phyloP scores from a whole-genome alignment of 2,113 vertebrate genomes.

The Pelvicachromis taeniatus region DNA sequence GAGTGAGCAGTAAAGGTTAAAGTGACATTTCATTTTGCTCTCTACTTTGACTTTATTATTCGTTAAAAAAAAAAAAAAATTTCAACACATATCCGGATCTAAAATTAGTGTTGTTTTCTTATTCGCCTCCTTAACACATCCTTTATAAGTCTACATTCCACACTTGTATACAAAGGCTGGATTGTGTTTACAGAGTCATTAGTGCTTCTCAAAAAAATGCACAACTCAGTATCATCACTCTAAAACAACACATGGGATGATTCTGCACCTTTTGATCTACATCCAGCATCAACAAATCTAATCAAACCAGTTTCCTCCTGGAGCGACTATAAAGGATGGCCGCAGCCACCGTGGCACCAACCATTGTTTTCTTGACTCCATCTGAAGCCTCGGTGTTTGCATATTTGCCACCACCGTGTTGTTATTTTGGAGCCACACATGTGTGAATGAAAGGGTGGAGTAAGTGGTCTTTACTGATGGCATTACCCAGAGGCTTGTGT shows the following conservation, averaged over 20 bases:
- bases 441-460: background rate
- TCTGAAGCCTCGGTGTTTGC: background rate
- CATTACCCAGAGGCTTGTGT: background rate
- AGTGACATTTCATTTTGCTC: background rate
- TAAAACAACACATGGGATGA: background rate
- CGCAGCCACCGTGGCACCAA: background rate
- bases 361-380: background rate
- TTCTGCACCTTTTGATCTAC: background rate
- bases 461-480: background rate
- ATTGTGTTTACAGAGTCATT: background rate
- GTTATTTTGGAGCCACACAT: background rate
- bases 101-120: background rate
- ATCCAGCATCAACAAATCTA: background rate
- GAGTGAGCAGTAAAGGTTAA: background rate
- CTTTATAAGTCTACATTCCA: background rate
- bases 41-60: background rate
- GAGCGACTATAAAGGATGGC: background rate
- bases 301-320: background rate
- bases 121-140: background rate
- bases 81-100: background rate
- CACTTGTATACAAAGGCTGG: background rate
- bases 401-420: background rate
- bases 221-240: background rate
- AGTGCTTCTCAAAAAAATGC: background rate
- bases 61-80: too few species aligned